Conservation (phyloP, 2,888 invertebrate genomes). For the Oscheius sp. region DNA sequence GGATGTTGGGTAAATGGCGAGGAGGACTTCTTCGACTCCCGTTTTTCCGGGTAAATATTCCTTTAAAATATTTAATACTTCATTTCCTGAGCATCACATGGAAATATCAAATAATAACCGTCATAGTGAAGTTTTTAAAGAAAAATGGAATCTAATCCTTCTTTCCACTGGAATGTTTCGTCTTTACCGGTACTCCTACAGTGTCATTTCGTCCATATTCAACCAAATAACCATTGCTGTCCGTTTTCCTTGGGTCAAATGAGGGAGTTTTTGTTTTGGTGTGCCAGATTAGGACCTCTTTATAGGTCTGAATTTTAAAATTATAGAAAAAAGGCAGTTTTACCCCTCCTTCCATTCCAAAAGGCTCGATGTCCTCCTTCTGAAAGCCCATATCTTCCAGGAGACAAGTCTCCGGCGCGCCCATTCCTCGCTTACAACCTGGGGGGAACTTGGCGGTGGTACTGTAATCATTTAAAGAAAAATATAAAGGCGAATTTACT, state of each 20-base stretch:
- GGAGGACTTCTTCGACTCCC: no score
- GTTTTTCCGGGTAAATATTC: no score
- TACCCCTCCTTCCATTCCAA: slow-evolving; percentile 51
- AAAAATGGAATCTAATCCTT: no score
- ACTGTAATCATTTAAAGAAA: slow-evolving; percentile 19
- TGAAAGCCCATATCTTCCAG: slow-evolving; percentile 56
- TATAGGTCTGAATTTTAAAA: slow-evolving; percentile 33
- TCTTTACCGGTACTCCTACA: slow-evolving; percentile 15
- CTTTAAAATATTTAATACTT: no score
- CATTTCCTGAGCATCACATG: no score
- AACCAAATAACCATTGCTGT: slow-evolving; percentile 16
- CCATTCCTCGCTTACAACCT: slow-evolving; percentile 52
- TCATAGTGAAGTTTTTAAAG: neutral
- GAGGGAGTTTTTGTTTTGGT: slow-evolving; percentile 42
- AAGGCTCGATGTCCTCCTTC: slow-evolving; percentile 59
- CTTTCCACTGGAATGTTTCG: slow-evolving; percentile 6
- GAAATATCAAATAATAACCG: neutral
- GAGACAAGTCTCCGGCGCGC: slow-evolving; percentile 65
- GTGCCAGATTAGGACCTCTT: slow-evolving; percentile 56
- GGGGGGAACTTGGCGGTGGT: slow-evolving; percentile 50
- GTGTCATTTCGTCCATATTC: slow-evolving; percentile 23
- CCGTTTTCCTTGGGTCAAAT: slow-evolving; percentile 3
- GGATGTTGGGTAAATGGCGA: no score
- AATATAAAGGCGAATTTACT: slow-evolving; percentile 38
- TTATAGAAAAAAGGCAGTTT: neutral